phyloP scores from a whole-genome alignment of 1,140 invertebrate species.

The Aphidius gifuensis region DNA sequence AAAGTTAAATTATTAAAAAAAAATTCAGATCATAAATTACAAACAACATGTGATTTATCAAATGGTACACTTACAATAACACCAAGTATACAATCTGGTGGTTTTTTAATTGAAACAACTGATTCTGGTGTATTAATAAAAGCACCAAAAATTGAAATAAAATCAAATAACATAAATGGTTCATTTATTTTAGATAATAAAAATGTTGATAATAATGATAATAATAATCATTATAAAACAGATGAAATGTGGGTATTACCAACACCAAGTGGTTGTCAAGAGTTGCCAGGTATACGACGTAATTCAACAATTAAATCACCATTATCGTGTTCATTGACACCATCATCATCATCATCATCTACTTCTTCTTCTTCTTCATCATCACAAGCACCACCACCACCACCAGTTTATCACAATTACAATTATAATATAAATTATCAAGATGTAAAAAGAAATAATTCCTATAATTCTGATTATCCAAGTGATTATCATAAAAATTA shows the following conservation, averaged over 20 bases:
- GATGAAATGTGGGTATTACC: slow-evolving; percentile 16
- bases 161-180: slow-evolving; percentile 32
- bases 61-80: slow-evolving; percentile 43
- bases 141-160: slow-evolving; percentile 38
- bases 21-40: slow-evolving; percentile 32
- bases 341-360: too few species aligned
- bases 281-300: slow-evolving; percentile 39
- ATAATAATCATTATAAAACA: slow-evolving; percentile 2
- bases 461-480: too few species aligned
- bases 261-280: slow-evolving; percentile 44
- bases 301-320: slow-evolving; percentile 1
- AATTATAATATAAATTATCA: not conserved
- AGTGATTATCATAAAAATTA: too few species aligned
- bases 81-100: slow-evolving; percentile 39
- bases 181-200: slow-evolving; percentile 36
- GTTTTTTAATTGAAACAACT: slow-evolving; percentile 37
- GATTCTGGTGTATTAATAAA: slow-evolving; percentile 35
- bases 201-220: slow-evolving; percentile 2
- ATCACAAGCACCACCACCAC: too few species aligned
- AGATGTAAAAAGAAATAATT: too few species aligned
- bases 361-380: too few species aligned
- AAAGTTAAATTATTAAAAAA: not conserved
- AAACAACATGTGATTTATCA: slow-evolving; percentile 36
- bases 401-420: too few species aligned
- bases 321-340: not conserved